phyloP scores from a whole-genome alignment of 2,113 vertebrate species.

The Chaetops frenatus region DNA sequence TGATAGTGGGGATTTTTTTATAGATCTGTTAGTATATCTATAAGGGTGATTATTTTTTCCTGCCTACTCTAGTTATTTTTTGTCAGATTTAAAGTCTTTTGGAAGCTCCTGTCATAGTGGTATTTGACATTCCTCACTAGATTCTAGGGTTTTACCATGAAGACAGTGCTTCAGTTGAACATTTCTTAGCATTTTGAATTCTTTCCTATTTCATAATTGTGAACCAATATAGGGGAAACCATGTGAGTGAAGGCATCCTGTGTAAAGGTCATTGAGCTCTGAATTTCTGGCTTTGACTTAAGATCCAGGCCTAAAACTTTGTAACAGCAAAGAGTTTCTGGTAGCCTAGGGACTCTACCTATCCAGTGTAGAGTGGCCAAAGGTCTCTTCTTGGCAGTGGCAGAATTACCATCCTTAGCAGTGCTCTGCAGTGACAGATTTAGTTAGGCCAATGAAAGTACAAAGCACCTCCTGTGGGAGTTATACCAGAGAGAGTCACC shows the following conservation, averaged over 20 bases:
- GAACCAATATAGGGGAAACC: neutral
- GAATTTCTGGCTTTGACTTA: neutral
- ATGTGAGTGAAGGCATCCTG: neutral
- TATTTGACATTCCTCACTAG: neutral
- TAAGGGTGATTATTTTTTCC: neutral
- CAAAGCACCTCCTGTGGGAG: neutral
- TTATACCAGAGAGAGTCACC: neutral
- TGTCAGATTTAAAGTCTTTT: neutral
- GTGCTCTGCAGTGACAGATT: neutral
- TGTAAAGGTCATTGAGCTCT: neutral
- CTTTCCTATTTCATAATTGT: neutral
- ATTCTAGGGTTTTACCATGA: neutral
- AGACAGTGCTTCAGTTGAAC: neutral
- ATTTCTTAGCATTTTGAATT: neutral
- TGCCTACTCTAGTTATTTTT: neutral
- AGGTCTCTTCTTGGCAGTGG: neutral
- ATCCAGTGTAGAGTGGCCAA: neutral
- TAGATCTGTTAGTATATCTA: neutral
- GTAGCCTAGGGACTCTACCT: neutral
- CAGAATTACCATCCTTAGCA: neutral
- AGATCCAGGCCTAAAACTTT: neutral
- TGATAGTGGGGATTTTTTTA: neutral
- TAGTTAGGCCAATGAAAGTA: neutral
- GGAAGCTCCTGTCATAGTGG: fast-evolving
- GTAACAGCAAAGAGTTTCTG: neutral